phyloP scores from a whole-genome alignment of 2,888 invertebrate species.

The Bembecia ichneumoniformis region DNA sequence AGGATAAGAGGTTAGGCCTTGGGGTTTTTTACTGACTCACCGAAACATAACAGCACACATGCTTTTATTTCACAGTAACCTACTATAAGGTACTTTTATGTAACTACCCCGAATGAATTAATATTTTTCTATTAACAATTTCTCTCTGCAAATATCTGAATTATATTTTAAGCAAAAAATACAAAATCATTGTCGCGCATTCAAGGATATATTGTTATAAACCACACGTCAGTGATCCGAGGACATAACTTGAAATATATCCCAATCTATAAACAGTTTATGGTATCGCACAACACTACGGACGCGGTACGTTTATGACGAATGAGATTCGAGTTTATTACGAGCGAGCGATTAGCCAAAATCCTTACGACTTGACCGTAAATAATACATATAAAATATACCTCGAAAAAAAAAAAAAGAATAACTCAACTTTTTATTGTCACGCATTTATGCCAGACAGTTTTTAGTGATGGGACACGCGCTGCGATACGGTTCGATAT shows the following conservation, averaged over 20 bases:
- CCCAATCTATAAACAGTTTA: conserved; percentile 47
- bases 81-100: too few species aligned
- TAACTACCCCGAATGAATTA: too few species aligned
- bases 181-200: too few species aligned
- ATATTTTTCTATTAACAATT: too few species aligned
- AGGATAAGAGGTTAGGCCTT: too few species aligned
- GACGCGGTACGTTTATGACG: conserved; percentile 29
- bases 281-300: conserved; percentile 14
- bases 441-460: conserved; percentile 36
- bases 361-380: conserved; percentile 49
- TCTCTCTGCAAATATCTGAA: too few species aligned
- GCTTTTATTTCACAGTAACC: too few species aligned
- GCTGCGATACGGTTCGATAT: conserved; percentile 48
- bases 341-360: conserved; percentile 49
- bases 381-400: conserved; percentile 41
- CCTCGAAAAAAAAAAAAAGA: conserved; percentile 24
- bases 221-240: conserved; percentile 22
- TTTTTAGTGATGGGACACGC: conserved; percentile 56
- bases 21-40: too few species aligned
- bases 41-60: too few species aligned
- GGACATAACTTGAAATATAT: conserved; percentile 28
- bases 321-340: conserved; percentile 32
- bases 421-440: conserved; percentile 52
- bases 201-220: conserved; percentile 1
- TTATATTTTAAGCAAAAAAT: too few species aligned